A percentile compares a stretch with the other conserved stretches of the same genome.
Evolutionary conservation across 2,113 vertebrate genomes (phyloP).

Genomic region (Dermatemys mawii): DNA sequence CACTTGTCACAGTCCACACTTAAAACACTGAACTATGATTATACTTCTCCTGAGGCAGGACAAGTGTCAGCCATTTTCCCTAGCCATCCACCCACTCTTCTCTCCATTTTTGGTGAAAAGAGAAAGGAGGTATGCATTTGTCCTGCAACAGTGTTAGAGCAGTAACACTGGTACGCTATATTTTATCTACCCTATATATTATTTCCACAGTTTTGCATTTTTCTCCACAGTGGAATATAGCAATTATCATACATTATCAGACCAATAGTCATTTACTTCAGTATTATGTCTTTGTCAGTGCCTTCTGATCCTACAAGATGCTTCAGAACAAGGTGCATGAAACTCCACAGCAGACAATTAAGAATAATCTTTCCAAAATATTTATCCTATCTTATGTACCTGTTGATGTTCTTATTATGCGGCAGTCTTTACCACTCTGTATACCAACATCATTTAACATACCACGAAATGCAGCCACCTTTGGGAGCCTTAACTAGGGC

Average conservation of each 20-base stretch:
- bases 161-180: not conserved
- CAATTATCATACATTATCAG: not conserved
- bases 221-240: not conserved
- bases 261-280: rapidly evolving
- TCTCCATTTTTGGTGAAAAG: not conserved
- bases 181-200: not conserved
- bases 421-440: rapidly evolving
- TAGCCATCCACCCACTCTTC: not conserved
- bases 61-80: not conserved
- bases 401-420: not conserved
- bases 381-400: not conserved
- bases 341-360: not conserved
- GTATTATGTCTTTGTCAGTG: not conserved
- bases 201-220: not conserved
- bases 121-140: not conserved
- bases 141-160: not conserved
- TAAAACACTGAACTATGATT: not conserved
- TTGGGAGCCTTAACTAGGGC: not conserved
- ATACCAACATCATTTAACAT: not conserved
- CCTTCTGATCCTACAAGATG: not conserved
- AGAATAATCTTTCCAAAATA: rapidly evolving
- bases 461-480: not conserved
- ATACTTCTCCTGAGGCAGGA: not conserved
- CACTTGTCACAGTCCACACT: not conserved
- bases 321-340: not conserved